phyloP scores from a whole-genome alignment of 2,113 vertebrate species.

The Isurus oxyrinchus region DNA sequence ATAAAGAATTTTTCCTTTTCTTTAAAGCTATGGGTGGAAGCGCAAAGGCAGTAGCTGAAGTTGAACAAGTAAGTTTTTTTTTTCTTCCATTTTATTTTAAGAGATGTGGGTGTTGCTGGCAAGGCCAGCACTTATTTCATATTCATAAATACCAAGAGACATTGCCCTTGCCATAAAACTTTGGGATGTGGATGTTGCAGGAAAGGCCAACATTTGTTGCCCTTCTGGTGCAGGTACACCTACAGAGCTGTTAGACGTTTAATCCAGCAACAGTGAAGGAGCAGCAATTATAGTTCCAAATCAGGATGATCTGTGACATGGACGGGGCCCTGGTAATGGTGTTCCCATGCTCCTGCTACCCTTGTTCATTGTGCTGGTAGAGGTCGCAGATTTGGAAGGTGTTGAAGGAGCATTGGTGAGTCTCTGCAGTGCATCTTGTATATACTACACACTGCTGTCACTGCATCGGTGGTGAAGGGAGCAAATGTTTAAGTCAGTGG shows the following conservation, averaged over 20 bases:
- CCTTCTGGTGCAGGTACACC: not conserved
- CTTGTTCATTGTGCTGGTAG: no score
- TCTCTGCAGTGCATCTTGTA: no score
- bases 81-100: not conserved
- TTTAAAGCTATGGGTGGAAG: conserved; percentile 52
- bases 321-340: not conserved
- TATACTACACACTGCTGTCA: no score
- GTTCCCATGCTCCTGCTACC: not conserved
- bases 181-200: not conserved
- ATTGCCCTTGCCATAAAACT: not conserved
- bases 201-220: not conserved
- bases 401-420: no score
- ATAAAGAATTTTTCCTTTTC: conserved; percentile 31
- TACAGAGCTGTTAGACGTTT: not conserved
- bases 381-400: no score
- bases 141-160: not conserved
- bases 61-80: not conserved
- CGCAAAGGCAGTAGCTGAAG: conserved; percentile 50
- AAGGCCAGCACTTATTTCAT: not conserved
- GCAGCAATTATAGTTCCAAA: not conserved
- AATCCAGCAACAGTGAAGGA: not conserved
- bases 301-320: not conserved
- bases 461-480: no score
- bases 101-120: not conserved
- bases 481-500: no score